Percentiles rank a stretch among this genome's conserved stretches.
Evolutionary conservation across 2,888 invertebrate genomes (phyloP).

Genomic region (Catocala sponsa): DNA sequence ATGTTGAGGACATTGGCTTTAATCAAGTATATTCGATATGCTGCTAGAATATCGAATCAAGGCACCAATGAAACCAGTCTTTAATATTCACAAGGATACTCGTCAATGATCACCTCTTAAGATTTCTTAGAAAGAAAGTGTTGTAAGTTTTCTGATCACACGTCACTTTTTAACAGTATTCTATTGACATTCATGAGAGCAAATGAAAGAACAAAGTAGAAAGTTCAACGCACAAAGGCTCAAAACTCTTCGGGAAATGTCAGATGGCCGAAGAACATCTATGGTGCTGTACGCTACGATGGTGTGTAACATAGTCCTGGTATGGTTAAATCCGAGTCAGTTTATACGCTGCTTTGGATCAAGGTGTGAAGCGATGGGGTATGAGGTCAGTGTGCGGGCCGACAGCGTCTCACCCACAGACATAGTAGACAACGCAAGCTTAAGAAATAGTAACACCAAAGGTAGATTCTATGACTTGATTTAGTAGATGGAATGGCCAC

Average conservation of each 20-base stretch:
- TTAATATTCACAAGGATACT: not conserved
- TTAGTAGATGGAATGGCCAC: no score
- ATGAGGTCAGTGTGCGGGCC: conserved; percentile 59
- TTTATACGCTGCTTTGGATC: conserved; percentile 55
- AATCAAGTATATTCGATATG: no score
- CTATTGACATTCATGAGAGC: conserved; percentile 46
- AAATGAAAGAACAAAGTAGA: conserved; percentile 44
- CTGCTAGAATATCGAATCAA: no score
- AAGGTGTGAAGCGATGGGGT: conserved; percentile 50
- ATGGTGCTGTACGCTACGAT: conserved; percentile 52
- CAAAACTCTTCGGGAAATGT: conserved; percentile 47
- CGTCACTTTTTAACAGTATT: conserved; percentile 34
- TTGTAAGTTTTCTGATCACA: conserved; percentile 8
- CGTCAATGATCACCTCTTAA: conserved; percentile 1
- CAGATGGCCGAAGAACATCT: conserved; percentile 48
- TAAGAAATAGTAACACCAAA: conserved; percentile 1
- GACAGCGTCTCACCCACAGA: conserved; percentile 72
- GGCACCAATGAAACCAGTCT: no score
- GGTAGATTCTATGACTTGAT: not conserved
- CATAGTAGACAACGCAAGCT: conserved; percentile 29
- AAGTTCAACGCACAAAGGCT: conserved; percentile 43
- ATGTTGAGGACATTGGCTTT: no score
- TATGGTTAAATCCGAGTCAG: conserved; percentile 56
- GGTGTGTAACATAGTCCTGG: conserved; percentile 50
- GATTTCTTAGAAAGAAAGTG: not conserved